A percentile compares a stretch with the other conserved stretches of the same genome.
phyloP scores from a whole-genome alignment of 2,113 vertebrate genomes.

The Colinus virginianus region DNA sequence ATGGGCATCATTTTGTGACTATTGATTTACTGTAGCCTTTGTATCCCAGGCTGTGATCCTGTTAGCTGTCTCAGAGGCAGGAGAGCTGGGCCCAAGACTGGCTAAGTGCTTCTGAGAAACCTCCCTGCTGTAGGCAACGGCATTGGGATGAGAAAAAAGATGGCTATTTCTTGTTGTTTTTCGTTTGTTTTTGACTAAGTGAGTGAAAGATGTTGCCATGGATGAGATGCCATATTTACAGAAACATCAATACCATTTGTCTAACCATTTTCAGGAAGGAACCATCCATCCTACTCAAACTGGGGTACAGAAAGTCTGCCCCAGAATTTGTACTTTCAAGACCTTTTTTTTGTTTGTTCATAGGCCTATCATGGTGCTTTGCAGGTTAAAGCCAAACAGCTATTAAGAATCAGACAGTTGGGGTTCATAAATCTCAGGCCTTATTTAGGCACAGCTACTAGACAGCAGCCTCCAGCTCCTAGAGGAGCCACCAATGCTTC shows the following conservation, averaged over 20 bases:
- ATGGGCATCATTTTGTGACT: not conserved
- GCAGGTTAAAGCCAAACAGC: not conserved
- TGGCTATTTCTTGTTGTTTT: not conserved
- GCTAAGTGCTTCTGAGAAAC: rapidly evolving
- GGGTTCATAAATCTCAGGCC: not conserved
- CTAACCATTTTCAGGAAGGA: not conserved
- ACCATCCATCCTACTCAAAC: not conserved
- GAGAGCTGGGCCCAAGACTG: rapidly evolving
- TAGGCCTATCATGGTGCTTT: not conserved
- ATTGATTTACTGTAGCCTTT: not conserved
- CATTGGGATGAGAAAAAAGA: not conserved
- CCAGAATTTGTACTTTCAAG: not conserved
- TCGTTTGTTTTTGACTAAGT: not conserved
- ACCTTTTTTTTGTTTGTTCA: not conserved
- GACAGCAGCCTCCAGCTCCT: not conserved
- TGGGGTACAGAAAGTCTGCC: not conserved
- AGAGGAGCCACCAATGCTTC: not conserved
- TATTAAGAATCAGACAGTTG: not conserved
- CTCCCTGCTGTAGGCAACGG: not conserved
- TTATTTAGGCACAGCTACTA: not conserved
- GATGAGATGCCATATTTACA: not conserved
- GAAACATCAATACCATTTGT: not conserved
- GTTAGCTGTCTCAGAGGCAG: not conserved
- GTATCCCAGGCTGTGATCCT: not conserved
- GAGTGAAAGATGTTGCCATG: not conserved